phyloP scores from a whole-genome alignment of 2,888 invertebrate genomes.

The Pelosia muscerda region DNA sequence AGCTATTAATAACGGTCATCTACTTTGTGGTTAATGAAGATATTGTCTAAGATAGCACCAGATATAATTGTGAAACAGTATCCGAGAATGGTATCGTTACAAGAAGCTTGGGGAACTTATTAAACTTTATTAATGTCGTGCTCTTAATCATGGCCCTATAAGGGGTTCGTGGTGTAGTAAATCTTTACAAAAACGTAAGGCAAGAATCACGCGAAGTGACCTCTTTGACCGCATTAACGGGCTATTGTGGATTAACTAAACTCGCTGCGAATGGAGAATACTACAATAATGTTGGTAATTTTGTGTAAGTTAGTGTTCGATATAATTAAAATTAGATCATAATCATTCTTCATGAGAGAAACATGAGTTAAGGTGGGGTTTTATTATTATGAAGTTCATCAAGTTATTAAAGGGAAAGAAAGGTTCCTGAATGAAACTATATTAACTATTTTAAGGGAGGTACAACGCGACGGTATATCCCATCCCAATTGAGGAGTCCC shows the following conservation, averaged over 20 bases:
- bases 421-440: background rate
- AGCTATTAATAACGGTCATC: conserved; percentile 31
- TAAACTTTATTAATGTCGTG: conserved; percentile 77
- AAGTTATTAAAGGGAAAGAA: background rate
- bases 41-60: conserved; percentile 63
- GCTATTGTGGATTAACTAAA: conserved; percentile 15
- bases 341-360: background rate
- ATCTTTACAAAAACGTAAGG: conserved; percentile 79
- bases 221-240: conserved; percentile 72
- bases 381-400: background rate
- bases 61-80: conserved; percentile 63
- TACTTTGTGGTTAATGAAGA: conserved; percentile 57
- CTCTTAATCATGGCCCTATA: conserved; percentile 78
- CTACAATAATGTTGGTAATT: conserved; percentile 8
- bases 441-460: too few relatives aligned
- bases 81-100: conserved; percentile 55
- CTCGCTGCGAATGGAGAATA: conserved; percentile 1
- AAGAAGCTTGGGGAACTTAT: conserved; percentile 65
- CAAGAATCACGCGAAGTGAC: conserved; percentile 80
- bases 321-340: background rate
- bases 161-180: conserved; percentile 71
- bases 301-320: background rate
- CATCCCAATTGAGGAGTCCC: too few relatives aligned
- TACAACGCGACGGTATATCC: too few relatives aligned
- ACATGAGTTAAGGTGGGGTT: background rate